Evolutionary conservation across 2,797 vertebrate genomes (phyloP).

Genomic region (Psittacula echo): DNA sequence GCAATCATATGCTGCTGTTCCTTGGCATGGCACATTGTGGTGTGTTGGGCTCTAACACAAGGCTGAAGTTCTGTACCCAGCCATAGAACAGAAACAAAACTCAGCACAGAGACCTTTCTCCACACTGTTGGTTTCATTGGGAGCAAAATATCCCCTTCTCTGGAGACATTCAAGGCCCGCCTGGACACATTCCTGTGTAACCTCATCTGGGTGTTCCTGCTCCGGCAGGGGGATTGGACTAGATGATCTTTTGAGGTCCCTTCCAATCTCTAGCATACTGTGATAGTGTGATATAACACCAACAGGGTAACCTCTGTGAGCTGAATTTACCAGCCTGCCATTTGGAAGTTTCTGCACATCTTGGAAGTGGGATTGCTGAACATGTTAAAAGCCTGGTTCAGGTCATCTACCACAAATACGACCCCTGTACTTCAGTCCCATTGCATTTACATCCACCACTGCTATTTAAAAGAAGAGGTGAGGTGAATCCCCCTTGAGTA

Average conservation of each 20-base stretch:
- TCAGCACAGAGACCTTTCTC: background rate
- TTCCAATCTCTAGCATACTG: too few relatives aligned
- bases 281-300: too few relatives aligned
- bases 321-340: background rate
- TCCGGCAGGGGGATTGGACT: too few relatives aligned
- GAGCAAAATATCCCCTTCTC: background rate
- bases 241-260: too few relatives aligned
- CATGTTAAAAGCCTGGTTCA: background rate
- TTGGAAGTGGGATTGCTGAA: background rate
- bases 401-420: background rate
- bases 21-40: fast-evolving
- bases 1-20: fast-evolving
- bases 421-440: background rate
- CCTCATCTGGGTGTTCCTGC: too few relatives aligned
- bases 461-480: background rate
- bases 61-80: background rate
- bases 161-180: too few relatives aligned
- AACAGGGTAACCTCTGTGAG: background rate
- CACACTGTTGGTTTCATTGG: background rate
- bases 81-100: background rate
- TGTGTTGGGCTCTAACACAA: background rate
- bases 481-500: background rate
- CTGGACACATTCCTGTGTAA: too few relatives aligned
- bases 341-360: background rate
- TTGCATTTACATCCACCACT: background rate